A percentile compares a stretch with the other conserved stretches of the same genome.
Conservation (phyloP, 2,113 vertebrate genomes). For the Caranx ignobilis region DNA sequence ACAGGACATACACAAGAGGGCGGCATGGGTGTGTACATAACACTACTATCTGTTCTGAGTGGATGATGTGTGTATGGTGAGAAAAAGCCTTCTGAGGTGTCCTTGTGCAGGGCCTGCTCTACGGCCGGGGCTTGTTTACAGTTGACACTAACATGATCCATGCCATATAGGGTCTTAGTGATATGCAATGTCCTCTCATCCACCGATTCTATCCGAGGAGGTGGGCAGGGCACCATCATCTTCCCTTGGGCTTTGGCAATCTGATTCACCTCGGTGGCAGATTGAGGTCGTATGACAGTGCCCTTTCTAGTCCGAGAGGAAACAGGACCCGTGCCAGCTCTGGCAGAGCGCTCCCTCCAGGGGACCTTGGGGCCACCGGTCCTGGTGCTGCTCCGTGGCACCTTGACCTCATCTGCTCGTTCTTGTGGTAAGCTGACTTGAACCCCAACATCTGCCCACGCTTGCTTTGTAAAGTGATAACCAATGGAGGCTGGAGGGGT, state of each 20-base stretch:
- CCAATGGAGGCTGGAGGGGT: slow-evolving; percentile 69
- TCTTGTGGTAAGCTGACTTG: slow-evolving; percentile 73
- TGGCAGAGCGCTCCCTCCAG: slow-evolving; percentile 77
- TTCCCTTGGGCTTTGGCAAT: slow-evolving; percentile 81
- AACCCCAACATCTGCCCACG: slow-evolving; percentile 85
- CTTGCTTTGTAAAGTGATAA: slow-evolving; percentile 84
- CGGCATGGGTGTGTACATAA: slow-evolving; percentile 62
- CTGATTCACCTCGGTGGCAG: slow-evolving; percentile 78
- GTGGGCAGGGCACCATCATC: slow-evolving; percentile 83
- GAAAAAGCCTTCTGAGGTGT: slow-evolving; percentile 55
- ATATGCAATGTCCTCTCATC: slow-evolving; percentile 52
- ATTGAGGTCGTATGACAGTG: slow-evolving; percentile 79
- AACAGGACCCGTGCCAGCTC: slow-evolving; percentile 63
- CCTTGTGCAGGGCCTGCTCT: slow-evolving; percentile 64
- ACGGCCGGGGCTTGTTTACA: slow-evolving; percentile 52
- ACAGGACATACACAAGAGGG: slow-evolving; percentile 54
- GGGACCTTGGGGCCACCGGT: slow-evolving; percentile 69
- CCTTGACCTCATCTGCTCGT: slow-evolving; percentile 72
- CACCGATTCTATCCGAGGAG: slow-evolving; percentile 70
- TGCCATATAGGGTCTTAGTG: slow-evolving; percentile 49
- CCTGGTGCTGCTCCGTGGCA: slow-evolving; percentile 57
- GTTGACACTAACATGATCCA: slow-evolving; percentile 41
- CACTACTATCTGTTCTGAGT: slow-evolving; percentile 56
- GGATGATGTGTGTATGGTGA: slow-evolving; percentile 38
- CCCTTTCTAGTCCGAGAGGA: slow-evolving; percentile 79